Evolutionary conservation across 2,888 invertebrate species (phyloP).

Genomic region (Merodon equestris): DNA sequence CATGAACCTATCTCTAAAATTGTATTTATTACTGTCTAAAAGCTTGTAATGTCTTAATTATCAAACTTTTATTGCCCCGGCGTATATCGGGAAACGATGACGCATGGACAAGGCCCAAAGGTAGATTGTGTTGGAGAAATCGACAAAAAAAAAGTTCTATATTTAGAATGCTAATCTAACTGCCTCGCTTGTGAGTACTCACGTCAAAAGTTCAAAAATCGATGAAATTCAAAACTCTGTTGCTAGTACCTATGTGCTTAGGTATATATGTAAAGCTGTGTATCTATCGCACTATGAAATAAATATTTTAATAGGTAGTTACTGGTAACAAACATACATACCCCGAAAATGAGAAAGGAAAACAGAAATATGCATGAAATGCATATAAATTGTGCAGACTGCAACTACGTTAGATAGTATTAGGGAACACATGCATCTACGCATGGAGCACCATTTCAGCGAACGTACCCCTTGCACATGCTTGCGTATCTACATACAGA

Average conservation of each 20-base stretch:
- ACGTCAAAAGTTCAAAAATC: conserved; percentile 16
- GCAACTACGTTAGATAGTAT: conserved; percentile 6
- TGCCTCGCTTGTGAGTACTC: conserved; percentile 3
- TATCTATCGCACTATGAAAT: background rate
- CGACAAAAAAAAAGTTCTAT: conserved; percentile 1
- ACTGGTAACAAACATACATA: background rate
- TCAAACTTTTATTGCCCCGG: no score
- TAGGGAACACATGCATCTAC: conserved; percentile 10
- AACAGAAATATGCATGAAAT: conserved; percentile 43
- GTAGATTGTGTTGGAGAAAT: background rate
- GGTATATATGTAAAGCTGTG: conserved; percentile 1
- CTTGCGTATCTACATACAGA: conserved; percentile 7
- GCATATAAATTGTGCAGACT: conserved; percentile 39
- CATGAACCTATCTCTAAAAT: no score
- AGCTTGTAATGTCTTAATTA: no score
- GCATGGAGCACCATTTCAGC: background rate
- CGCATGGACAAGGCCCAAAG: no score
- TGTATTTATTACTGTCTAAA: no score
- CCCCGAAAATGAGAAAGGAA: background rate
- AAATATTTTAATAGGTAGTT: background rate
- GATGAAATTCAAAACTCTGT: conserved; percentile 25
- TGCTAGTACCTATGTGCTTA: background rate
- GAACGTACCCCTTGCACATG: conserved; percentile 16
- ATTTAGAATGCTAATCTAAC: conserved; percentile 5
- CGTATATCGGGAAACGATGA: no score